A percentile compares a stretch with the other conserved stretches of the same genome.
Conservation (phyloP, 2,888 invertebrate species). For the Heteropelma amictum region DNA sequence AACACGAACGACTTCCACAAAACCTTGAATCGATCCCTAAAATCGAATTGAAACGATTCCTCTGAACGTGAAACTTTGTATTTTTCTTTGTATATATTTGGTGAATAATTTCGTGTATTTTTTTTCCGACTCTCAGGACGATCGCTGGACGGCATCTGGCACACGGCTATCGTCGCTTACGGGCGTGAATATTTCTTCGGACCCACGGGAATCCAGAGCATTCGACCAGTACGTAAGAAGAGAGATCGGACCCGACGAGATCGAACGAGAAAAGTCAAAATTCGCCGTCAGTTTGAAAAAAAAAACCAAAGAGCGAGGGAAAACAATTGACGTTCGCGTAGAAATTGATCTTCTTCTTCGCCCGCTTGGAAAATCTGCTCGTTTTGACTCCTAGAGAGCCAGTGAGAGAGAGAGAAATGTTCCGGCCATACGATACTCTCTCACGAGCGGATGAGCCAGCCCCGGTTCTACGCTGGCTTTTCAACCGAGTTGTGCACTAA, state of each 20-base stretch:
- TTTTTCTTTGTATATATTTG: neutral
- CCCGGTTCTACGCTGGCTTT: conserved; percentile 22
- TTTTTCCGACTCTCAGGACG: conserved; percentile 81
- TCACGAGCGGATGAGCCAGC: conserved; percentile 33
- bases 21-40: too few species aligned
- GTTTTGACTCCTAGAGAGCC: too few species aligned
- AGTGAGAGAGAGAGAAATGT: conserved; percentile 2
- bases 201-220: conserved; percentile 87
- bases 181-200: conserved; percentile 94
- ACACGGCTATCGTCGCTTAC: conserved; percentile 93
- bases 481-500: conserved; percentile 72
- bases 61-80: neutral
- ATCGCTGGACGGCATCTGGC: conserved; percentile 94
- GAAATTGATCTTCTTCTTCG: too few species aligned
- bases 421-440: conserved; percentile 74
- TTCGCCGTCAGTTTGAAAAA: too few species aligned
- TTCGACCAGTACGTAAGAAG: conserved; percentile 86
- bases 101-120: neutral
- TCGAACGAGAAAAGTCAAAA: too few species aligned
- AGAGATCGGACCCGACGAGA: too few species aligned
- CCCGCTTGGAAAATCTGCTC: too few species aligned
- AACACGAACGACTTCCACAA: too few species aligned
- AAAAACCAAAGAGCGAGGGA: too few species aligned
- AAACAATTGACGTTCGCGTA: too few species aligned
- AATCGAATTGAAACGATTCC: too few species aligned